Conservation (phyloP, 2,113 vertebrate species). For the Dromiciops gliroides region DNA sequence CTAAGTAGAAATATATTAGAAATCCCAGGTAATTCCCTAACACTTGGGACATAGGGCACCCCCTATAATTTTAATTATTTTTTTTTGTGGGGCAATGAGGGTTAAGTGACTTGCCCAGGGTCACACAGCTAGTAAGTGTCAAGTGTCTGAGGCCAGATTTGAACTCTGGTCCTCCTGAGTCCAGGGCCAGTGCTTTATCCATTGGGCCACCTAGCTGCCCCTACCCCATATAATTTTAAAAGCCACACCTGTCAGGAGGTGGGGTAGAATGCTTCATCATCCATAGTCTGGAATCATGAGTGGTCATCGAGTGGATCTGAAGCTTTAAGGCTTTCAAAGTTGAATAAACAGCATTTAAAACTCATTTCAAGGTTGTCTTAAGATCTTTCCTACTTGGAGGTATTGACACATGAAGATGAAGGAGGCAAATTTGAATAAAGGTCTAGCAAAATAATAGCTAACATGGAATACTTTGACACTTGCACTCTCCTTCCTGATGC, state of each 20-base stretch:
- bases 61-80: too few species aligned
- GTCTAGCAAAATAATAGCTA: neutral
- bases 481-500: neutral
- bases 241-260: neutral
- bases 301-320: neutral
- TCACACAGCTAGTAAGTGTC: too few species aligned
- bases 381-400: neutral
- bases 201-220: too few species aligned
- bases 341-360: neutral
- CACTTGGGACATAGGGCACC: too few species aligned
- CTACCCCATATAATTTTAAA: too few species aligned
- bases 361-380: neutral
- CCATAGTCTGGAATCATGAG: neutral
- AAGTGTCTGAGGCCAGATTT: too few species aligned
- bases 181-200: too few species aligned
- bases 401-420: slow-evolving; percentile 15
- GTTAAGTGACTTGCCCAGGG: too few species aligned
- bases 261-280: neutral
- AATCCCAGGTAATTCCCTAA: too few species aligned
- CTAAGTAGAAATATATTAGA: too few species aligned
- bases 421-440: neutral
- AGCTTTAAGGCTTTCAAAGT: neutral
- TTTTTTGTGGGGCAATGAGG: too few species aligned
- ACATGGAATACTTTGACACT: neutral
- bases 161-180: too few species aligned